These are phyloP conservation scores for Formica selysi DNA, from an alignment of 1,140 invertebrate genomes.

Conservation along the genomic window DNA sequence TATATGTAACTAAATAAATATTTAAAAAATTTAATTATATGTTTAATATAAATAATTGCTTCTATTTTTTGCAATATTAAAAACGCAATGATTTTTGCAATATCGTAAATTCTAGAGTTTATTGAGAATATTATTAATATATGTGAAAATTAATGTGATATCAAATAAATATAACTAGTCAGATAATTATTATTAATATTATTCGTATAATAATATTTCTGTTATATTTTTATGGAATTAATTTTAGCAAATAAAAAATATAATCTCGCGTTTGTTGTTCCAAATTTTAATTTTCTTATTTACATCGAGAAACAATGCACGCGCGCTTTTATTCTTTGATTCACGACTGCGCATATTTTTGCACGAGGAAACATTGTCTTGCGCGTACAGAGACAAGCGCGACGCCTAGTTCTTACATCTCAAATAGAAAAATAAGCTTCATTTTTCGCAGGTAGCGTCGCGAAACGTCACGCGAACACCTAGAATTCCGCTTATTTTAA, in stretches of 20 bases:
- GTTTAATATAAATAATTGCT: background rate
- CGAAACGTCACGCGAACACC: slow-evolving; percentile 40
- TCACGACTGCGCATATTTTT: slow-evolving; percentile 51
- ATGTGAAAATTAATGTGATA: no score
- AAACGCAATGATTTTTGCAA: no score
- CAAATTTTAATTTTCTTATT: slow-evolving; percentile 19
- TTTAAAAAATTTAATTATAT: background rate
- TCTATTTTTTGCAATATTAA: background rate
- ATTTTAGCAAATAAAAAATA: background rate
- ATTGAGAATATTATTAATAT: no score
- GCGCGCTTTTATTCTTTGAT: slow-evolving; percentile 51
- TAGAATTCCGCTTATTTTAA: slow-evolving; percentile 56
- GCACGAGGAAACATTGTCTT: background rate
- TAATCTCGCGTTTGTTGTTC: background rate
- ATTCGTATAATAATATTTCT: background rate
- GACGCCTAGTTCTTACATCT: slow-evolving; percentile 41
- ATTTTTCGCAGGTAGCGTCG: slow-evolving; percentile 45
- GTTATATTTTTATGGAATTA: background rate
- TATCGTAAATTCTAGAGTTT: no score
- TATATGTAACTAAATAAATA: background rate
- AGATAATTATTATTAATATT: background rate
- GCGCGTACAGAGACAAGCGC: slow-evolving; percentile 16
- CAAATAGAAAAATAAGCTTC: slow-evolving; percentile 59
- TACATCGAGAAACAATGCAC: slow-evolving; percentile 42
- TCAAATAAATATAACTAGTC: background rate